These are phyloP conservation scores for Chlamydotis undulata DNA, from an alignment of 2,113 vertebrate genomes.

Conservation along the genomic window DNA sequence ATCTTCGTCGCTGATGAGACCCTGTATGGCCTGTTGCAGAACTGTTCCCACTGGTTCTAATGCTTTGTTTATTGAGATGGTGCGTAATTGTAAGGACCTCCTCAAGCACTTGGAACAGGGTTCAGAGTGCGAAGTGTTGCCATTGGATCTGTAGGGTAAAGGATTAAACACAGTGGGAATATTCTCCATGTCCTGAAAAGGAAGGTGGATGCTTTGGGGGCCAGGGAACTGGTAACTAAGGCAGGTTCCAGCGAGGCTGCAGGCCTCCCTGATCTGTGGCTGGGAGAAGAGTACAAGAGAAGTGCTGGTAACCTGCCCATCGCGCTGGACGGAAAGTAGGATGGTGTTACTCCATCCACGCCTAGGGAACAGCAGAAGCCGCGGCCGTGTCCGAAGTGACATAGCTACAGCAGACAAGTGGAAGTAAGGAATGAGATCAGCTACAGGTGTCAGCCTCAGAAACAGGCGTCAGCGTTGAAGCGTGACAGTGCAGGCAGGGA, in stretches of 20 bases:
- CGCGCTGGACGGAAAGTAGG: neutral
- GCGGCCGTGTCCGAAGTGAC: neutral
- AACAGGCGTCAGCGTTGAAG: neutral
- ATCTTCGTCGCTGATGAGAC: neutral
- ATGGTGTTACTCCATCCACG: neutral
- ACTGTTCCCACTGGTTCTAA: neutral
- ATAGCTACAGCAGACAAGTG: neutral
- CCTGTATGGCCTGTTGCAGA: neutral
- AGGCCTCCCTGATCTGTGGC: too few relatives aligned
- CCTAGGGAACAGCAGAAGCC: neutral
- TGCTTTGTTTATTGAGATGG: neutral
- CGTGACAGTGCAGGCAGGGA: neutral
- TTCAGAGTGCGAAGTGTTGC: neutral
- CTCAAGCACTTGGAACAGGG: neutral
- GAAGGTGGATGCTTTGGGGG: neutral
- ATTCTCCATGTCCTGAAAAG: neutral
- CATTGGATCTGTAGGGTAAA: neutral
- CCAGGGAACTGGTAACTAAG: neutral
- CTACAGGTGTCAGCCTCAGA: neutral
- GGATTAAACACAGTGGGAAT: neutral
- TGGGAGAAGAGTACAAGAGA: neutral
- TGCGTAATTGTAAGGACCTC: neutral
- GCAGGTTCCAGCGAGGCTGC: neutral
- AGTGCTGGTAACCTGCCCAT: neutral
- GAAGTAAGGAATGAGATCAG: neutral